Evolutionary conservation across 2,888 invertebrate genomes (phyloP), one percentile per base, ranked within the genome.

Genomic region (Rhabditoides inermis): DNA sequence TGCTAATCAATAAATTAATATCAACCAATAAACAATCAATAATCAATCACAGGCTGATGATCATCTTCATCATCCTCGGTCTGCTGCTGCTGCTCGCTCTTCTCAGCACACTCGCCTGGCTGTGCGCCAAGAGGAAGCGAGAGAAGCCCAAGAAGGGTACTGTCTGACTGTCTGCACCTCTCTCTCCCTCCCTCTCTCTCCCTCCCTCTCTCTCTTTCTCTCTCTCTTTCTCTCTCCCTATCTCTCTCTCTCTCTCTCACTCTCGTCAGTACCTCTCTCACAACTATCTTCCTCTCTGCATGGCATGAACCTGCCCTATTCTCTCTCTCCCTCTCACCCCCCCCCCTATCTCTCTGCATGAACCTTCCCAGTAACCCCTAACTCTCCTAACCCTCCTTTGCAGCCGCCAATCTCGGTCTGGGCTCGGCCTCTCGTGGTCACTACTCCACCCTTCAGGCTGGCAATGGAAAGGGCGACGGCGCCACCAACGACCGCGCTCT

Each of bases 81-180:
- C 53, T 68, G 1, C 49, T 71, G 26, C 54, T 63, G 10, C 59
- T 70, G n/a, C 50, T 59, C 1, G 59, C 63, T 26, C 51, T 71
- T 6, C 61, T 69, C 25, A 61, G 55, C 20, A 56, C 65, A 12
- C 53, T 73, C 18, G 65, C 67, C 22, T 70, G 67, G 39, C 55
- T 65, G 39, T 68, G 62, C 35, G 61, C 69, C n/a, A 64, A 63
- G 55, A 57, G 65, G 53, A 53, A 58, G 50, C 70, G 66, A 47
- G 57, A 56, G 10, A 68, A 68, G 45, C 70, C 63, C 47, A 70
- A 70, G 59, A 69, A 69, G 56, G 67, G 70, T 70, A 22, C n/a
- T 52, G 64, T 65, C 15, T 3, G 27, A 41, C 7, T 26, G 26
- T 42, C 27, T 30, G 7, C 30, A 51, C 30, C 15, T 15, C 10